Percentiles rank a stretch among this genome's conserved stretches.
phyloP scores from a whole-genome alignment of 2,113 vertebrate genomes.

The Plecturocebus donacophilus region DNA sequence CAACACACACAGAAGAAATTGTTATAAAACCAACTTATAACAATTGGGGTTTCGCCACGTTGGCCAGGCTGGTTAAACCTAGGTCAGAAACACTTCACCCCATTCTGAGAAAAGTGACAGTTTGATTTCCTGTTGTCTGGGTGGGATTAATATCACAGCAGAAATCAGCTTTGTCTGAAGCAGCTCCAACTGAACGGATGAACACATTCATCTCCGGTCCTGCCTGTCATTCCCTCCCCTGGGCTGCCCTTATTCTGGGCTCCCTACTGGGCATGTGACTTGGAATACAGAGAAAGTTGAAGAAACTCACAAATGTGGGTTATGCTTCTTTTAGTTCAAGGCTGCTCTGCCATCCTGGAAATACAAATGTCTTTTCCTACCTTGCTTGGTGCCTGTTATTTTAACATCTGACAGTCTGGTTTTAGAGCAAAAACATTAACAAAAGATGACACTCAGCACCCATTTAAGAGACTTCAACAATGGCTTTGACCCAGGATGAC shows the following conservation, averaged over 20 bases:
- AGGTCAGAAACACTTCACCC: not conserved
- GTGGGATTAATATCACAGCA: not conserved
- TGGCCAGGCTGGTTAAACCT: not conserved
- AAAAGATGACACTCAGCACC: not conserved
- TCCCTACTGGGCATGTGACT: conserved; percentile 9
- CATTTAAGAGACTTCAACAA: not conserved
- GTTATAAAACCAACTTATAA: not conserved
- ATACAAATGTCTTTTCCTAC: not conserved
- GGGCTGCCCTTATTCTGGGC: conserved; percentile 35
- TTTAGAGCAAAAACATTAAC: not conserved
- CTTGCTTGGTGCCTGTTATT: not conserved
- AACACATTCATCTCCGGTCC: conserved; percentile 45
- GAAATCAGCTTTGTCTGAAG: conserved; percentile 14
- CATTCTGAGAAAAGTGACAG: not conserved
- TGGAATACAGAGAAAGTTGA: not conserved
- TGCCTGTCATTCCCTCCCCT: not conserved
- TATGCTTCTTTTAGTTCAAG: conserved; percentile 15
- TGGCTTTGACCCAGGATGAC: not conserved
- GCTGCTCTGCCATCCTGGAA: not conserved
- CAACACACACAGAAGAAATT: not conserved
- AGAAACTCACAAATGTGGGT: conserved; percentile 30
- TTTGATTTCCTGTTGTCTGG: not conserved
- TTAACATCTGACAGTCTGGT: not conserved
- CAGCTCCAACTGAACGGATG: not conserved
- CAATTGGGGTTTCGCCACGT: no score